Evolutionary conservation across 1,140 invertebrate species (phyloP).

Genomic region (Anoplolepis gracilipes): DNA sequence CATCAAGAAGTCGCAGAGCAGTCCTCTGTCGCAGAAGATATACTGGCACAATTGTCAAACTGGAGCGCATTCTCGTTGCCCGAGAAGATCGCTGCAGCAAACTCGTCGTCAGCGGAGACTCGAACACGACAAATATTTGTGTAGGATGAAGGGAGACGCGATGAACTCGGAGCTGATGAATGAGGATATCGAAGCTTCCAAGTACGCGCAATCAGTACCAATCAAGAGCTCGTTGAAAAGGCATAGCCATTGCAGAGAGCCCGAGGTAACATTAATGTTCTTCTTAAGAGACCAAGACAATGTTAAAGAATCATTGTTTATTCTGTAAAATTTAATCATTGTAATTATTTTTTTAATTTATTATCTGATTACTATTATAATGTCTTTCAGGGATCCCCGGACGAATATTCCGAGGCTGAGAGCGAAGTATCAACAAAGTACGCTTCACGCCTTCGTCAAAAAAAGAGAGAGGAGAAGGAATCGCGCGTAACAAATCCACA

Average conservation of each 20-base stretch:
- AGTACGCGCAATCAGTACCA: neutral
- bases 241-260: neutral
- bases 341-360: neutral
- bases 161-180: neutral
- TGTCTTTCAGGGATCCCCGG: constrained; percentile 26
- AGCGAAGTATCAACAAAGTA: constrained; percentile 6
- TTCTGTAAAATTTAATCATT: neutral
- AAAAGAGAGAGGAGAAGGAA: neutral
- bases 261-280: constrained; percentile 11
- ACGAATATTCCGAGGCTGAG: neutral
- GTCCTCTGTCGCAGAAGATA: constrained; percentile 41
- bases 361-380: neutral
- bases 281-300: neutral
- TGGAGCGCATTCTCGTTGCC: neutral
- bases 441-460: neutral
- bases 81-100: constrained; percentile 28
- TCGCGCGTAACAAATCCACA: neutral
- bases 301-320: too few species aligned
- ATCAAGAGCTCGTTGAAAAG: constrained; percentile 16
- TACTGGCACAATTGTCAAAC: neutral
- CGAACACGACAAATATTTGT: constrained; percentile 18
- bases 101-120: constrained; percentile 26
- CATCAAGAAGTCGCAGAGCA: constrained; percentile 59
- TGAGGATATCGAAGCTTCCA: neutral
- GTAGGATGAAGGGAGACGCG: neutral